These are phyloP conservation scores for Microtus obscurus DNA, from an alignment of 2,797 vertebrate species.

Conservation along the genomic window DNA sequence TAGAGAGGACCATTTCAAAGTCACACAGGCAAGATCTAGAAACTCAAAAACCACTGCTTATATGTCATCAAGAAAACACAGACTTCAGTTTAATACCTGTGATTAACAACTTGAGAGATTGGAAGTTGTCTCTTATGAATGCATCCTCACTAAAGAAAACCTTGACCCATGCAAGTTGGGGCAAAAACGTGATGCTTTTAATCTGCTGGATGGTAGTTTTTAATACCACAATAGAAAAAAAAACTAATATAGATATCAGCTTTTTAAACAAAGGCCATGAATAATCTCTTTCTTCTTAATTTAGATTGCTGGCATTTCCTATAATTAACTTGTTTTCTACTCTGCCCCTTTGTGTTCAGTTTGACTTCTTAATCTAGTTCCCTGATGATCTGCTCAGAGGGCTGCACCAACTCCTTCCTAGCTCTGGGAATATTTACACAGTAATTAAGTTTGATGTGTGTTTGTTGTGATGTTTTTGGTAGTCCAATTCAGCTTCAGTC, in stretches of 20 bases:
- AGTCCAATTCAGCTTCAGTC: not conserved
- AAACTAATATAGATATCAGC: not conserved
- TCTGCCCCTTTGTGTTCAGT: not conserved
- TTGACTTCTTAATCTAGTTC: not conserved
- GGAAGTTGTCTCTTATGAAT: not conserved
- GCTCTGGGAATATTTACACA: not conserved
- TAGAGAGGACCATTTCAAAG: not conserved
- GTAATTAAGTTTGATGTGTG: not conserved
- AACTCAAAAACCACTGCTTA: not conserved
- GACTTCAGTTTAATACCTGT: not conserved
- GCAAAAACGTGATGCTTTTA: not conserved
- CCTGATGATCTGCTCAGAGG: not conserved
- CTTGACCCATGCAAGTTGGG: not conserved
- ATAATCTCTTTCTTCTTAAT: not conserved
- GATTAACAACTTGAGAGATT: not conserved
- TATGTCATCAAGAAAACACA: not conserved
- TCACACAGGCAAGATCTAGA: not conserved
- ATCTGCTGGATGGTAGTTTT: not conserved
- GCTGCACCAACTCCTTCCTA: not conserved
- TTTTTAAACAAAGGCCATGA: not conserved
- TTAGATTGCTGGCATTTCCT: not conserved
- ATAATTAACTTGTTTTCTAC: not conserved
- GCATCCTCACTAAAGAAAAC: not conserved
- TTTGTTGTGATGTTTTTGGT: not conserved
- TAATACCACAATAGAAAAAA: not conserved